phyloP scores from a whole-genome alignment of 2,113 vertebrate genomes.

The Gallinago undulata region DNA sequence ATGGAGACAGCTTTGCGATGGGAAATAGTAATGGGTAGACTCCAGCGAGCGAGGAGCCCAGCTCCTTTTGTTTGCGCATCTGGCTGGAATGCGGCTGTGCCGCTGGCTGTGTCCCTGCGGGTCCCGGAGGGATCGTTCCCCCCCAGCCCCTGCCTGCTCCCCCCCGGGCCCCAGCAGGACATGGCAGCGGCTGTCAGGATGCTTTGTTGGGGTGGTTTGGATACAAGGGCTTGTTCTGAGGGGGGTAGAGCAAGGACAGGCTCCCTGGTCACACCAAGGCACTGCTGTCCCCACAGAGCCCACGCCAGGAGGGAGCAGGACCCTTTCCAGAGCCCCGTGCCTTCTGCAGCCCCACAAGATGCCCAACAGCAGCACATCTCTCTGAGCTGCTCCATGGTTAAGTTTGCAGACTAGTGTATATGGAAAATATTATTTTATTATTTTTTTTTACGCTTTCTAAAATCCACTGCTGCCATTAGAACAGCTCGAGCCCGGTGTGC shows the following conservation, averaged over 20 bases:
- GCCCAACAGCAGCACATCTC: not conserved
- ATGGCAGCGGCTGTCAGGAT: fast-evolving
- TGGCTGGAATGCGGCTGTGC: not conserved
- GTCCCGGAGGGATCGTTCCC: fast-evolving
- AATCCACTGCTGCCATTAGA: not conserved
- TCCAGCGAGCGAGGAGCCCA: not conserved
- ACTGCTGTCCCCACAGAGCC: fast-evolving
- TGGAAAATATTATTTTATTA: not conserved
- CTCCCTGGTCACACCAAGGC: not conserved
- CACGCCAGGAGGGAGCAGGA: not conserved
- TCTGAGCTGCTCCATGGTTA: not conserved
- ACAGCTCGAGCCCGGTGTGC: not conserved
- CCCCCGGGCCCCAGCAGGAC: not conserved
- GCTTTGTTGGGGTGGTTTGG: not conserved
- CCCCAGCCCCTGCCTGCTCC: not conserved
- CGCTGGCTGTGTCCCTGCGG: not conserved
- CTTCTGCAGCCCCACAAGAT: not conserved
- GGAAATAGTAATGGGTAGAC: not conserved
- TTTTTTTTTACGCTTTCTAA: not conserved
- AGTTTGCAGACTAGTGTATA: not conserved
- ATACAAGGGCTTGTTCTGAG: fast-evolving
- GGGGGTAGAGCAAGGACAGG: not conserved
- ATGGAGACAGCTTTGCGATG: not conserved
- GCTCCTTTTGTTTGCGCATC: not conserved
- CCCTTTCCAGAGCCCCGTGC: not conserved